Conservation (phyloP, 2,797 vertebrate genomes). For the Argyrosomus regius region DNA sequence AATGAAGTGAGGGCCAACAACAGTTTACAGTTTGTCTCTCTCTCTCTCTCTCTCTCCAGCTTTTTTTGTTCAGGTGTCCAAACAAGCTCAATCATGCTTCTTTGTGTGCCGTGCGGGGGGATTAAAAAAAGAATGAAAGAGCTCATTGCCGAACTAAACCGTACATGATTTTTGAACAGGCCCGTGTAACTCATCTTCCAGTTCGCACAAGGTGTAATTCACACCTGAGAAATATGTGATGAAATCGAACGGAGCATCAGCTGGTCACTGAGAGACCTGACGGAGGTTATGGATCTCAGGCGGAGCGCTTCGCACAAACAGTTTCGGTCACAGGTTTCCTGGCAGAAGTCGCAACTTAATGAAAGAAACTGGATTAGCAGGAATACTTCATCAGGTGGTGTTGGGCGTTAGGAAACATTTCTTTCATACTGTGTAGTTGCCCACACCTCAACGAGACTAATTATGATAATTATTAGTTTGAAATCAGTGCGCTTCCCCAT, state of each 20-base stretch:
- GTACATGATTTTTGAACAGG: not conserved
- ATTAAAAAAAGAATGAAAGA: no score
- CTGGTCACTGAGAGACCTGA: not conserved
- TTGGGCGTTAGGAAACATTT: not conserved
- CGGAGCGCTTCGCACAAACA: not conserved
- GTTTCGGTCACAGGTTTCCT: no score
- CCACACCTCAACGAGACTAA: not conserved
- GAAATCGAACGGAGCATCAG: not conserved
- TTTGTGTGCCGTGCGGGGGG: not conserved
- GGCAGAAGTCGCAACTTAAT: not conserved
- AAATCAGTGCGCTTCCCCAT: not conserved
- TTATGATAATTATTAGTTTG: not conserved
- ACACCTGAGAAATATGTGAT: not conserved
- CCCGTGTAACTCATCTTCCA: not conserved
- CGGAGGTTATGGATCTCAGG: not conserved
- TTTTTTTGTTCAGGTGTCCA: conserved; percentile 1
- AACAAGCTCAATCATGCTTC: not conserved
- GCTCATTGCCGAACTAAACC: not conserved
- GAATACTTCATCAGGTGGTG: not conserved
- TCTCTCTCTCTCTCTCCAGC: not conserved
- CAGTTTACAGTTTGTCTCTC: not conserved
- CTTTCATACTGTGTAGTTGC: no score
- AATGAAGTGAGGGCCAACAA: not conserved
- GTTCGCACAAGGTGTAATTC: not conserved
- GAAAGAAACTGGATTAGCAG: not conserved